Conservation (phyloP, 2,888 invertebrate genomes). For the Xestobium rufovillosum region DNA sequence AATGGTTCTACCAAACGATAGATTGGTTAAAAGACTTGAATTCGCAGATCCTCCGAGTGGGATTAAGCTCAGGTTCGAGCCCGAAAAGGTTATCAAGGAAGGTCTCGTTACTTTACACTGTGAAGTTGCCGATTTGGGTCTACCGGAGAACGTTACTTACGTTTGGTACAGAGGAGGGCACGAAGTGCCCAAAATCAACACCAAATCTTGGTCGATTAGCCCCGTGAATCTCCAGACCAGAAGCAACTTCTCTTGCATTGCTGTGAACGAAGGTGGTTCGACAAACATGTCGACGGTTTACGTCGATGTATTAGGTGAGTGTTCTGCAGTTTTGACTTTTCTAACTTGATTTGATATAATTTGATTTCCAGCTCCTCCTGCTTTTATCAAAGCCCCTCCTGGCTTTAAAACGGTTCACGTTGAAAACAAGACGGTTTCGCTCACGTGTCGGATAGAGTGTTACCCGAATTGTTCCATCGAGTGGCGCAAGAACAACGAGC, state of each 20-base stretch:
- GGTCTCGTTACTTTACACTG: constrained; percentile 77
- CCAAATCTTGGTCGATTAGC: constrained; percentile 70
- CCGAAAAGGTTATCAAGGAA: constrained; percentile 72
- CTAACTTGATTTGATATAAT: neutral
- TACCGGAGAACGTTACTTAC: constrained; percentile 67
- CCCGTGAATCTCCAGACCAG: constrained; percentile 79
- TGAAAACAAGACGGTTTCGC: constrained; percentile 58
- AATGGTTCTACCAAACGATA: constrained; percentile 3
- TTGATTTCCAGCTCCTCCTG: constrained; percentile 66
- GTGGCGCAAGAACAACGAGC: constrained; percentile 74
- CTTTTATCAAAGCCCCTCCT: constrained; percentile 75
- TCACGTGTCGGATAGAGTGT: constrained; percentile 85
- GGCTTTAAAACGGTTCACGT: constrained; percentile 75
- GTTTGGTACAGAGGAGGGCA: constrained; percentile 76
- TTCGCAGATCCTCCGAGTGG: constrained; percentile 74
- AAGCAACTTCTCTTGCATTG: constrained; percentile 84
- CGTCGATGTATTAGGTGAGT: constrained; percentile 62
- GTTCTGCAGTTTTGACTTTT: neutral
- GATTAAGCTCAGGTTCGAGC: constrained; percentile 68
- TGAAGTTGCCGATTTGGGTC: constrained; percentile 72
- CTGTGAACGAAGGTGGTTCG: constrained; percentile 77
- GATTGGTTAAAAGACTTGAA: constrained; percentile 15
- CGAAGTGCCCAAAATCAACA: constrained; percentile 65
- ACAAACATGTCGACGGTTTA: constrained; percentile 60
- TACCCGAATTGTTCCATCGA: constrained; percentile 76